Conservation (phyloP, 2,888 invertebrate species). For the Corbicula japonica region DNA sequence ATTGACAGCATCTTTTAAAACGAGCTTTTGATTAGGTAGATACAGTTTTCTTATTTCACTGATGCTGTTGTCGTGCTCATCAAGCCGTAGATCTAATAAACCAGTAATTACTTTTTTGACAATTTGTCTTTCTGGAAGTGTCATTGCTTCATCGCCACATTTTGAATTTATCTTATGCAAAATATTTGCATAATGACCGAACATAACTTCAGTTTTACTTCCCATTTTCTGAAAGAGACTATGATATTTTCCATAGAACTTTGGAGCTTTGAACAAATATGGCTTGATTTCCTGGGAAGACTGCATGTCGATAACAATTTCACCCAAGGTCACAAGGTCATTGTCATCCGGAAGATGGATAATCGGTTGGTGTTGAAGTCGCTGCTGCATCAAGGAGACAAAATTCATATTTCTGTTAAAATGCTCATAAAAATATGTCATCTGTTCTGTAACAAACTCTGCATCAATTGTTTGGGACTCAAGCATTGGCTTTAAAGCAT, state of each 20-base stretch:
- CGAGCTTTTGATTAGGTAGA: constrained; percentile 10
- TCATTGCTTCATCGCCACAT: neutral
- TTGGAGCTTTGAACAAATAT: constrained; percentile 48
- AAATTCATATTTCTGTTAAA: too few species aligned
- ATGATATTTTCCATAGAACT: constrained; percentile 35
- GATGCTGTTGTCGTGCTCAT: neutral
- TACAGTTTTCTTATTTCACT: neutral
- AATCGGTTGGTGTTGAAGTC: too few species aligned
- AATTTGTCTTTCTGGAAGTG: neutral
- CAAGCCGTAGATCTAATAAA: neutral
- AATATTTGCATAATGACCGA: constrained; percentile 25
- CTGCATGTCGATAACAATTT: constrained; percentile 36
- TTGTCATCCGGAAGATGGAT: constrained; percentile 34
- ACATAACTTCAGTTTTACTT: neutral
- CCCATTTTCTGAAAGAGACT: constrained; percentile 53
- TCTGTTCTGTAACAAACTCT: too few species aligned
- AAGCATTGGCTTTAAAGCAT: constrained; percentile 20
- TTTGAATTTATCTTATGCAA: constrained; percentile 13
- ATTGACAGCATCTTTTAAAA: constrained; percentile 7
- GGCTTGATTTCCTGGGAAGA: constrained; percentile 43
- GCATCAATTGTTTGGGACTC: too few species aligned
- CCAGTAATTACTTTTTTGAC: constrained; percentile 8
- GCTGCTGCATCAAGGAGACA: too few species aligned
- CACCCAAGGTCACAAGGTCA: neutral
- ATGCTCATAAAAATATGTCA: too few species aligned